These are phyloP conservation scores for Aphelenchoides avenae DNA, from an alignment of 1,140 invertebrate species.

Conservation along the genomic window DNA sequence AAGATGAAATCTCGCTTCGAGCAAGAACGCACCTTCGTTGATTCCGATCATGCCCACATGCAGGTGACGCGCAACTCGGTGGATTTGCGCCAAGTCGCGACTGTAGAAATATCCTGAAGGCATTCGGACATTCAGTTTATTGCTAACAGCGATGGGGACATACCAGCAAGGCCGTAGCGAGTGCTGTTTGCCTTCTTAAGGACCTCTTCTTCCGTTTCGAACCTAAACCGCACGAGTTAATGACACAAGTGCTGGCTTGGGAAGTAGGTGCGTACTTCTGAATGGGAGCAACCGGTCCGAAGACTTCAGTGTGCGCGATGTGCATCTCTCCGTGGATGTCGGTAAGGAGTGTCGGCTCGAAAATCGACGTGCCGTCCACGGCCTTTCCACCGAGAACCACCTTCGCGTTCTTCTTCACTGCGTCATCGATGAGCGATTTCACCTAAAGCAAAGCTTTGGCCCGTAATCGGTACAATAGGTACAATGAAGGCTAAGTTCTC, in stretches of 20 bases:
- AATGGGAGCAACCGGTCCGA: slow-evolving; percentile 85
- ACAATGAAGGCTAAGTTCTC: no score
- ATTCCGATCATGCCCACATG: slow-evolving; percentile 85
- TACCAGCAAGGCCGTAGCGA: slow-evolving; percentile 63
- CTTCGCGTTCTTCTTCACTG: slow-evolving; percentile 77
- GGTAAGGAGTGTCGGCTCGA: slow-evolving; percentile 82
- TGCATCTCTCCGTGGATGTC: slow-evolving; percentile 75
- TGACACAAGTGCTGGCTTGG: no score
- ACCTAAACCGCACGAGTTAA: no score
- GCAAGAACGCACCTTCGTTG: slow-evolving; percentile 71
- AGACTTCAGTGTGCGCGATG: slow-evolving; percentile 84
- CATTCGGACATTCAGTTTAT: not conserved
- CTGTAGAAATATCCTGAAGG: slow-evolving; percentile 83
- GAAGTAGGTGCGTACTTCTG: slow-evolving; percentile 66
- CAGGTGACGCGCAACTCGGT: slow-evolving; percentile 77
- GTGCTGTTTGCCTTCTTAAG: slow-evolving; percentile 70
- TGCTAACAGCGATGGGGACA: slow-evolving; percentile 47
- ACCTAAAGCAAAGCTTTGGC: slow-evolving; percentile 66
- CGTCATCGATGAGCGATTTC: slow-evolving; percentile 74
- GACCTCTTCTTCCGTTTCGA: slow-evolving; percentile 82
- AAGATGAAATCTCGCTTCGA: not conserved
- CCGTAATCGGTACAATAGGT: no score
- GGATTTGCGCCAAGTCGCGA: slow-evolving; percentile 82
- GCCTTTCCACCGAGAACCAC: slow-evolving; percentile 74
- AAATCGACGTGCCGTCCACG: slow-evolving; percentile 73